A percentile compares a stretch with the other conserved stretches of the same genome.
Conservation (phyloP, 2,113 vertebrate genomes). For the Elgaria multicarinata region DNA sequence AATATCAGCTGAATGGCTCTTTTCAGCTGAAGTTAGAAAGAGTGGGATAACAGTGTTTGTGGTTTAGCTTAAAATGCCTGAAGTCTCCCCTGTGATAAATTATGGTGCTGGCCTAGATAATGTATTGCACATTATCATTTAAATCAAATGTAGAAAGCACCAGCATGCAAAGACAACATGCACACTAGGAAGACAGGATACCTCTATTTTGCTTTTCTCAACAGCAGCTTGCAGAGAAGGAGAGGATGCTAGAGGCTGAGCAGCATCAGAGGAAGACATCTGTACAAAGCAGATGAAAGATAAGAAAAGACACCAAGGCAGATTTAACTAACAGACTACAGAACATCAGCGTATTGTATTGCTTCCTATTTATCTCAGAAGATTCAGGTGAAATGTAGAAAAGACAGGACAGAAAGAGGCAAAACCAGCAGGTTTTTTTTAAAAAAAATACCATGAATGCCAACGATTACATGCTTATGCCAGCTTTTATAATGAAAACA, state of each 20-base stretch:
- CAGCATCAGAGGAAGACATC: slow-evolving; percentile 87
- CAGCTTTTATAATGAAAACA: background rate
- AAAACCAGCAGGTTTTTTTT: slow-evolving; percentile 25
- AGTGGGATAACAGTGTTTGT: background rate
- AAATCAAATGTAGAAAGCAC: slow-evolving; percentile 1
- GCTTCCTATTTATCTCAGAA: slow-evolving; percentile 25
- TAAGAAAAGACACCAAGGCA: slow-evolving; percentile 67
- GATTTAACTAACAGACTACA: slow-evolving; percentile 56
- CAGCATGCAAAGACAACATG: slow-evolving; percentile 26
- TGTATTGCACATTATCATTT: background rate
- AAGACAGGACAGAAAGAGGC: background rate
- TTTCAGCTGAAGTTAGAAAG: slow-evolving; percentile 2
- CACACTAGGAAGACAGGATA: slow-evolving; percentile 68
- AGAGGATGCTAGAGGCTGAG: slow-evolving; percentile 86
- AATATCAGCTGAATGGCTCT: fast-evolving
- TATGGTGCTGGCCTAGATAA: background rate
- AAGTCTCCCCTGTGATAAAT: slow-evolving; percentile 23
- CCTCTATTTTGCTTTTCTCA: slow-evolving; percentile 93
- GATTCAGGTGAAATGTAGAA: slow-evolving; percentile 35
- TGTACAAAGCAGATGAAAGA: slow-evolving; percentile 75
- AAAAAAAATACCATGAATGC: background rate
- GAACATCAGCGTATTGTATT: slow-evolving; percentile 12
- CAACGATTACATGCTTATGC: background rate
- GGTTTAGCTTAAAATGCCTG: background rate
- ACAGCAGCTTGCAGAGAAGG: slow-evolving; percentile 87